A percentile compares a stretch with the other conserved stretches of the same genome.
phyloP scores from a whole-genome alignment of 2,888 invertebrate genomes.

The Autographa gamma region DNA sequence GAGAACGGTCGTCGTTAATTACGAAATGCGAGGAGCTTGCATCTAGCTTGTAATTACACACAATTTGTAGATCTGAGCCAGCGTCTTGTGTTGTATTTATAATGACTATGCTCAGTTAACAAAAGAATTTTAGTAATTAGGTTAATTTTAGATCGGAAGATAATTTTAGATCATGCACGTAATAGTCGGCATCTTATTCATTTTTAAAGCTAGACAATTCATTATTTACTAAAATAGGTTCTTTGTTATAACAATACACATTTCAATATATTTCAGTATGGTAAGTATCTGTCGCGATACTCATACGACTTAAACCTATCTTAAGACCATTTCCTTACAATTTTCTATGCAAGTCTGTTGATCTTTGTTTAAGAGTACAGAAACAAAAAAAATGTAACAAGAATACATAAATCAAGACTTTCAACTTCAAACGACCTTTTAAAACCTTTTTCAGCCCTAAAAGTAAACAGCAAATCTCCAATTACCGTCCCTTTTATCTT shows the following conservation, averaged over 20 bases:
- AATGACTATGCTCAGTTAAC: slow-evolving; percentile 8
- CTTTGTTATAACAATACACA: background rate
- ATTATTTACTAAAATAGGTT: background rate
- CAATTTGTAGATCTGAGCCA: slow-evolving; percentile 14
- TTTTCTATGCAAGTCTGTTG: no score
- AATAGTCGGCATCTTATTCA: background rate
- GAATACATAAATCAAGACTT: background rate
- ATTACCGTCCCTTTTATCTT: background rate
- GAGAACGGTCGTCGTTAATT: slow-evolving; percentile 29
- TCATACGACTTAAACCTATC: no score
- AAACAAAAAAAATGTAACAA: no score
- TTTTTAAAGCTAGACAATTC: background rate
- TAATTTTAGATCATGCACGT: background rate
- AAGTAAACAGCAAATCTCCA: background rate
- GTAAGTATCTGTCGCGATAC: no score
- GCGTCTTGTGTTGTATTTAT: slow-evolving; percentile 9
- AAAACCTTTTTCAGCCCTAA: background rate
- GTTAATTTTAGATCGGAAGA: background rate
- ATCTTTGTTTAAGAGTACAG: no score
- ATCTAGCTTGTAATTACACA: slow-evolving; percentile 21
- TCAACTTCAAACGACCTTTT: background rate
- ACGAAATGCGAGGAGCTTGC: slow-evolving; percentile 25
- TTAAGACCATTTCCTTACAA: no score
- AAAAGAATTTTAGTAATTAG: background rate
- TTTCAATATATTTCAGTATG: no score